A percentile compares a stretch with the other conserved stretches of the same genome.
Evolutionary conservation across 2,797 vertebrate species (phyloP).

Genomic region (Anabacerthia variegaticeps): DNA sequence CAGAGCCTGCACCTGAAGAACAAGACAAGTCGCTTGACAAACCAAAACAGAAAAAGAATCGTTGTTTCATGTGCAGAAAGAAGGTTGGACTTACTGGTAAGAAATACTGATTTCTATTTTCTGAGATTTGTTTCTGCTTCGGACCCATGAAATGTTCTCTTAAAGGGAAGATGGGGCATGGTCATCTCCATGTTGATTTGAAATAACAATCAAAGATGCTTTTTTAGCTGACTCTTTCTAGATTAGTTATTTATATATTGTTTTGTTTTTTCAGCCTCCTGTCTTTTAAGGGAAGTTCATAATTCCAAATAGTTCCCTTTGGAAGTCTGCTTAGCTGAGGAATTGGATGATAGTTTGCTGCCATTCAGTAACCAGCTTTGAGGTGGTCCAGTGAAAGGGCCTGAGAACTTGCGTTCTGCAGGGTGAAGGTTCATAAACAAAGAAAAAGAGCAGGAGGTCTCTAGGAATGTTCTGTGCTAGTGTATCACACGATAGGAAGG

Average conservation of each 20-base stretch:
- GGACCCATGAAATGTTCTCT: neutral
- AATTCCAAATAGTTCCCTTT: neutral
- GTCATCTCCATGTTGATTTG: neutral
- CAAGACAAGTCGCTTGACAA: conserved; percentile 81
- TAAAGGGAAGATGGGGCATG: neutral
- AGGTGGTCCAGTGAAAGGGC: neutral
- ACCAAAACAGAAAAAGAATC: conserved; percentile 88
- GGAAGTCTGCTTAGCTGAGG: neutral
- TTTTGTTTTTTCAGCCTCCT: conserved; percentile 15
- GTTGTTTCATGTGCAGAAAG: conserved; percentile 88
- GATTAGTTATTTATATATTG: neutral
- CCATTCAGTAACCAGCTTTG: neutral
- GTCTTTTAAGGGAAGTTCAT: neutral
- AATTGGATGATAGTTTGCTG: neutral
- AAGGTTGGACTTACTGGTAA: conserved; percentile 90
- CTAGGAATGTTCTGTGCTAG: neutral
- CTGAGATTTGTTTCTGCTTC: neutral
- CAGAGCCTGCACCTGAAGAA: conserved; percentile 78
- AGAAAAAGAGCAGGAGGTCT: neutral
- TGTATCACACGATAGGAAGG: neutral
- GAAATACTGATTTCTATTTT: neutral
- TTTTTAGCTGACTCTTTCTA: neutral
- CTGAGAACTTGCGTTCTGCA: neutral
- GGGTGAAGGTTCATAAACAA: neutral
- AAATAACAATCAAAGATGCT: neutral